Conservation (phyloP, 1,140 invertebrate genomes). For the Lucilia sericata region DNA sequence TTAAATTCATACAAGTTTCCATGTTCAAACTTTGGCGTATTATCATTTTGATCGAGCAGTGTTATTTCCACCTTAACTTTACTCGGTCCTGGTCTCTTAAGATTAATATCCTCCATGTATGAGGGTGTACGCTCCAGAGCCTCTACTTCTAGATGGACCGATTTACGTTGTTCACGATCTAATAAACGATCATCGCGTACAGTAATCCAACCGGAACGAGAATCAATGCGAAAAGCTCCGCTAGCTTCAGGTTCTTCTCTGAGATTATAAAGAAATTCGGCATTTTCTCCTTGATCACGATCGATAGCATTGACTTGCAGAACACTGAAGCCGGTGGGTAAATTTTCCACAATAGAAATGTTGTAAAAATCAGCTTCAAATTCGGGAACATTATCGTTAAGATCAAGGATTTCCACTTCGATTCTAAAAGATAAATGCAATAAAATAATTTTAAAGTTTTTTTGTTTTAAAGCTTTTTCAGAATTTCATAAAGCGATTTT, state of each 20-base stretch:
- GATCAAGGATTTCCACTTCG: conserved; percentile 82
- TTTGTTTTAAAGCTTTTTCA: too few relatives aligned
- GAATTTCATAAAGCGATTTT: too few relatives aligned
- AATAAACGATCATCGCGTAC: conserved; percentile 82
- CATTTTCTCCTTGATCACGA: conserved; percentile 85
- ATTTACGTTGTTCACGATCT: conserved; percentile 80
- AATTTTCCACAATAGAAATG: conserved; percentile 90
- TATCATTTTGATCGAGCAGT: conserved; percentile 87
- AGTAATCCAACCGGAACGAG: conserved; percentile 84
- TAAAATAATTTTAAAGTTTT: not conserved
- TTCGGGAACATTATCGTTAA: conserved; percentile 87
- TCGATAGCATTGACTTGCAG: conserved; percentile 84
- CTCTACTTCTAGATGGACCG: conserved; percentile 79
- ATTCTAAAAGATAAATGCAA: conserved; percentile 67
- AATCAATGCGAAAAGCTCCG: conserved; percentile 84
- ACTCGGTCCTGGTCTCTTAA: conserved; percentile 65
- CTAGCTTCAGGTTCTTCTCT: conserved; percentile 73
- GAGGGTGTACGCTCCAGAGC: conserved; percentile 74
- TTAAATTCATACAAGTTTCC: conserved; percentile 84
- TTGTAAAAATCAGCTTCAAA: conserved; percentile 91
- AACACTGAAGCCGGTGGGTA: conserved; percentile 88
- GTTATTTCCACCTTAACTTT: conserved; percentile 84
- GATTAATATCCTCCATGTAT: conserved; percentile 59
- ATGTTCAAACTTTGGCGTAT: conserved; percentile 86
- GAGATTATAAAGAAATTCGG: conserved; percentile 84